A percentile compares a stretch with the other conserved stretches of the same genome.
These are phyloP conservation scores for Periophthalmodon schlosseri DNA, from an alignment of 2,113 vertebrate genomes.

Conservation along the genomic window DNA sequence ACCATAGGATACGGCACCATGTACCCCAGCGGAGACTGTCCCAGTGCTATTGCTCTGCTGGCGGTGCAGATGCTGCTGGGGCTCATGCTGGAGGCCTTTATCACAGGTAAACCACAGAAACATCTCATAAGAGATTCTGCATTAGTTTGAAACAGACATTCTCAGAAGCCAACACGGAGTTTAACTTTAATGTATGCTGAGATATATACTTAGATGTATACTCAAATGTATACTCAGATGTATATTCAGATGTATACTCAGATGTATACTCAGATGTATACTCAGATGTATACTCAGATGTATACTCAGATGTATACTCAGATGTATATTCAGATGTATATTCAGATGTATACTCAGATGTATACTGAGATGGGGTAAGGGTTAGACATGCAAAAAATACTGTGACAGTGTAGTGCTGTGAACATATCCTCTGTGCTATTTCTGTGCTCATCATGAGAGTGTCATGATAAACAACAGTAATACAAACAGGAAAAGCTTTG, in stretches of 20 bases:
- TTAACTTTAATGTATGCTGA: background rate
- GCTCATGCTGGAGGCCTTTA: constrained; percentile 96
- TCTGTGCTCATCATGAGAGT: background rate
- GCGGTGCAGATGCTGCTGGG: constrained; percentile 97
- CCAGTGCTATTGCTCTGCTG: constrained; percentile 90
- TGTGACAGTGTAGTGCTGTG: background rate
- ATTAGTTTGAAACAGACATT: too few species aligned
- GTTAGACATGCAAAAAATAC: background rate
- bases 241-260: too few species aligned
- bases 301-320: too few species aligned
- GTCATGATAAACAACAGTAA: background rate
- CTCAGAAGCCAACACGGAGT: background rate
- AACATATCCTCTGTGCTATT: background rate
- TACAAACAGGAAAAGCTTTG: background rate
- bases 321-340: too few species aligned
- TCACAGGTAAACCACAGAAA: constrained; percentile 86
- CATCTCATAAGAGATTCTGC: background rate
- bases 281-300: too few species aligned
- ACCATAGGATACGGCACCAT: constrained; percentile 98
- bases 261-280: too few species aligned
- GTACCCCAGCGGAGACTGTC: constrained; percentile 96
- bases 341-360: too few species aligned
- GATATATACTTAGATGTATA: too few species aligned
- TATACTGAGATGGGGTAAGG: too few species aligned
- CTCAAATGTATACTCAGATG: too few species aligned